These are phyloP conservation scores for Enteromius anoplus DNA, from an alignment of 2,797 vertebrate genomes.

Conservation along the genomic window DNA sequence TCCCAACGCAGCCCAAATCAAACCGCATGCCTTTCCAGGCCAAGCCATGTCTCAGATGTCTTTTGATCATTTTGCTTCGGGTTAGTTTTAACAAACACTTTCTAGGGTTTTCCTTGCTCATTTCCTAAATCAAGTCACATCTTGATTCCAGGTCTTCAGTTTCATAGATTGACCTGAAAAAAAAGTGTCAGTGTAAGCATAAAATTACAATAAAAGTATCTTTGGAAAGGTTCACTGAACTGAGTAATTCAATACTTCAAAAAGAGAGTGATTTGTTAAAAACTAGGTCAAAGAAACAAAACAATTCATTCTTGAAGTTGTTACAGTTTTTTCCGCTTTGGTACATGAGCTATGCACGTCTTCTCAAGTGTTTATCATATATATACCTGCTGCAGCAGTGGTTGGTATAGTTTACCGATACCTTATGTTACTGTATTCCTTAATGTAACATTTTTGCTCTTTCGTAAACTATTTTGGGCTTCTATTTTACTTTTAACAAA, in stretches of 20 bases:
- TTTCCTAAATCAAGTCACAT: background rate
- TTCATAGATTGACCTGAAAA: background rate
- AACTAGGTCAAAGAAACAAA: background rate
- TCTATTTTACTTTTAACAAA: background rate
- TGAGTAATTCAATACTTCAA: background rate
- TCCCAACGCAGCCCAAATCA: background rate
- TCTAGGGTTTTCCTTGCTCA: background rate
- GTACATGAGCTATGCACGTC: background rate
- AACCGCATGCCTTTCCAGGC: background rate
- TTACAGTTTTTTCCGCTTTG: background rate
- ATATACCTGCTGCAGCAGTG: too few species aligned
- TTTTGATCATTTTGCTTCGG: background rate
- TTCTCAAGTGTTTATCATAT: background rate
- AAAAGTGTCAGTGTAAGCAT: background rate
- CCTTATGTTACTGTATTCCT: background rate
- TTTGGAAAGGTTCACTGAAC: background rate
- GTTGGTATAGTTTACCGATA: background rate
- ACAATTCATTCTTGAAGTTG: background rate
- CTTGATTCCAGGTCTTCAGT: background rate
- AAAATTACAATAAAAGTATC: background rate
- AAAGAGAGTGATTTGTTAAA: background rate
- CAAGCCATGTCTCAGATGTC: background rate
- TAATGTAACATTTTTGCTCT: background rate
- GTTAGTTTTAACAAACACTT: background rate
- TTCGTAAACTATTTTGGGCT: background rate